Evolutionary conservation across 2,888 invertebrate species (phyloP), one percentile per base, ranked within the genome.

Genomic region (Platycnemis pennipes): DNA sequence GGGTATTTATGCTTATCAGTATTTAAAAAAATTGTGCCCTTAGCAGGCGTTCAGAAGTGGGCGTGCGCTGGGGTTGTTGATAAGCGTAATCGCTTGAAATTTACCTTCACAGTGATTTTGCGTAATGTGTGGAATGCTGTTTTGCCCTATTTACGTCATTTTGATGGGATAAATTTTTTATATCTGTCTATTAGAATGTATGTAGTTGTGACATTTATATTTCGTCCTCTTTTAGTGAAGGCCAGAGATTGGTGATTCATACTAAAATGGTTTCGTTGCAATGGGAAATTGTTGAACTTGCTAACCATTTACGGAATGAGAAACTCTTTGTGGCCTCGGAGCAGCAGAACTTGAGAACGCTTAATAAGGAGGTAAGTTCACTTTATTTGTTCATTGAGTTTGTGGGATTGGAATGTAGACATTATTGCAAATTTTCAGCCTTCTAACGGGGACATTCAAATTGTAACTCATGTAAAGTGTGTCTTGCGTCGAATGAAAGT

Each of bases 271-370:
- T 94, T 91, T 94, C 94, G 19, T 94, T 95, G 5, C 95, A 95
- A 77, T 97, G 96, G 96, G 97, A 97, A 95, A 96, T 98, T 95
- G 96, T 97, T 94, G 97, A 98, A 95, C 96, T 98, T 95, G 97
- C 98, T 45, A 97, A 97, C 95, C 98, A 98, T 96, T 97, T 99
- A 95, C 97, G 98, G 94, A 98, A 98, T 96, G 99, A 99, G 96
- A 98, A 98, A 95, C 97, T 99, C 94, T 99, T 99, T 96, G 98
- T 99, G 94, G 97, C 97, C 95, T 98, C 98, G 4, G 99, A 99
- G 96, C 98, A 98, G 96, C 98, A 98, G 96, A 98, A 98, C 96
- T 97, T 99, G 96, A 98, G 98, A 95, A 97, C 97, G 95, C 97
- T 98, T 56, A 98, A 98, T 96, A 98, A 98, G 96, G 97, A 98